These are phyloP conservation scores for Leptinotarsa defecta DNA, from an alignment of 1,140 invertebrate species.

Conservation along the genomic window DNA sequence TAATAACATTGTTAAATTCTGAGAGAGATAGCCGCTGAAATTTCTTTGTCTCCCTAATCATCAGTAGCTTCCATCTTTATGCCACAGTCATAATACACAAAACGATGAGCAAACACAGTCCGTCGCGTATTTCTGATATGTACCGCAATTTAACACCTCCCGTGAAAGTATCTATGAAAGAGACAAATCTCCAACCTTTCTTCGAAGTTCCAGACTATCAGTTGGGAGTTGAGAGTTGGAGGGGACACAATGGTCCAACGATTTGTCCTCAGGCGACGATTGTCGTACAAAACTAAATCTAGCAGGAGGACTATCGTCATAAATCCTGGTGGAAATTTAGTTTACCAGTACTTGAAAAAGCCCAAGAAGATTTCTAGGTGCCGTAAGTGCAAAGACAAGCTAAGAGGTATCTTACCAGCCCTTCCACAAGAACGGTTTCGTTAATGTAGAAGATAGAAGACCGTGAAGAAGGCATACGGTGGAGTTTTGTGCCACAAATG, in stretches of 20 bases:
- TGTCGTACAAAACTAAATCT: constrained; percentile 87
- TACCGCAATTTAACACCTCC: too few species aligned
- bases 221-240: too few species aligned
- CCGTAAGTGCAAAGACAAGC: constrained; percentile 92
- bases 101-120: too few species aligned
- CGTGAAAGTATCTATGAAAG: too few species aligned
- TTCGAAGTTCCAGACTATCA: too few species aligned
- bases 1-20: too few species aligned
- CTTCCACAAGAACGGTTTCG: constrained; percentile 85
- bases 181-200: too few species aligned
- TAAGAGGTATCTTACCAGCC: constrained; percentile 90
- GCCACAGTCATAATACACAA: too few species aligned
- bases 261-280: constrained; percentile 89
- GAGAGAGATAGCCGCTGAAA: too few species aligned
- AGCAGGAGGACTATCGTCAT: constrained; percentile 83
- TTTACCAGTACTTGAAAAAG: constrained; percentile 98
- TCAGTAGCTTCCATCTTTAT: too few species aligned
- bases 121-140: too few species aligned
- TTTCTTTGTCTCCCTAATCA: too few species aligned
- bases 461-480: constrained; percentile 93
- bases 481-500: constrained; percentile 96
- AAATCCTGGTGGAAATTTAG: constrained; percentile 93
- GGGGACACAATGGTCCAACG: constrained; percentile 61
- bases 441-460: constrained; percentile 91
- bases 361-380: constrained; percentile 93